phyloP scores from a whole-genome alignment of 2,888 invertebrate genomes.

The Hedychridium roseum region DNA sequence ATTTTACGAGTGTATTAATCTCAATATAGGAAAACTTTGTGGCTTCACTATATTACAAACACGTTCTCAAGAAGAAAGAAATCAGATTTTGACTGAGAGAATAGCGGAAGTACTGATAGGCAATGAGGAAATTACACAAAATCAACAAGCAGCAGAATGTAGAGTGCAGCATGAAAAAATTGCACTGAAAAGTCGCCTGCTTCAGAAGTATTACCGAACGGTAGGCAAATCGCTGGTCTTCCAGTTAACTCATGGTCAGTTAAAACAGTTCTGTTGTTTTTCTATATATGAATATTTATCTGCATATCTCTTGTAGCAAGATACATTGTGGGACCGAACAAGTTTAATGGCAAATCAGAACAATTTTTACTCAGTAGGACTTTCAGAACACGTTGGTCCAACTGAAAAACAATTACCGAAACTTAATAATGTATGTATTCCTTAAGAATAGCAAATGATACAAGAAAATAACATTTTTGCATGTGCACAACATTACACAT shows the following conservation, averaged over 20 bases:
- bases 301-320: constrained; percentile 32
- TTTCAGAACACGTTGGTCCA: constrained; percentile 33
- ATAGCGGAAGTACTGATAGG: constrained; percentile 62
- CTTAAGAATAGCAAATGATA: neutral
- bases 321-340: constrained; percentile 53
- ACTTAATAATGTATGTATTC: constrained; percentile 6
- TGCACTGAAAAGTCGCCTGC: constrained; percentile 36
- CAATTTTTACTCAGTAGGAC: constrained; percentile 46
- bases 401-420: constrained; percentile 13
- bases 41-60: constrained; percentile 54
- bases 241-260: no score
- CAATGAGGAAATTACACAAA: constrained; percentile 52
- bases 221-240: constrained; percentile 44
- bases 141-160: neutral
- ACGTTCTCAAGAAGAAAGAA: constrained; percentile 58
- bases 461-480: constrained; percentile 4
- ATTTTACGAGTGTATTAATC: constrained; percentile 5
- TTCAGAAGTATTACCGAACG: constrained; percentile 40
- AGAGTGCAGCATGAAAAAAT: constrained; percentile 12
- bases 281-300: neutral
- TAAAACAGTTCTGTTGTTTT: neutral
- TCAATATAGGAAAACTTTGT: constrained; percentile 39
- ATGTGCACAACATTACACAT: neutral
- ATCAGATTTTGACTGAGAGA: constrained; percentile 62
- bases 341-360: constrained; percentile 33